Percentiles rank a stretch among this genome's conserved stretches.
These are phyloP conservation scores for Trichomycterus rosablanca DNA, from an alignment of 2,113 vertebrate genomes.

Conservation along the genomic window DNA sequence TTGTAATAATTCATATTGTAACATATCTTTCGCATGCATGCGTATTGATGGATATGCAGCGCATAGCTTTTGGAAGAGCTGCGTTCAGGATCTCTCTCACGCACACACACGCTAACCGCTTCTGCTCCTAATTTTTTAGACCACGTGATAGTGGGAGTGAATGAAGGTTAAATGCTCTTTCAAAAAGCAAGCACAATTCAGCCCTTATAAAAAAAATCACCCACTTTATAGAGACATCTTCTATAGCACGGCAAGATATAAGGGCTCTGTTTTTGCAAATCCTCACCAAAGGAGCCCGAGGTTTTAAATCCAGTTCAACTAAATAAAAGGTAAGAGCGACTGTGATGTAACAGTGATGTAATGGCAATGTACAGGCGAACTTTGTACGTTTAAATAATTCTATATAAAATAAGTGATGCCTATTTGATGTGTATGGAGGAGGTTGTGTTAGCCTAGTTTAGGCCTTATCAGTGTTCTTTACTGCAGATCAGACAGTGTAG, in stretches of 20 bases:
- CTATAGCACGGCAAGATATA: slow-evolving; percentile 46
- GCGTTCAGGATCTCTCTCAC: too few species aligned
- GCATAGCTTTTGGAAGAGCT: too few species aligned
- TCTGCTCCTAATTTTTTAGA: slow-evolving; percentile 72
- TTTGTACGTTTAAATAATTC: slow-evolving; percentile 1
- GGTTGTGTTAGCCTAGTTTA: background rate
- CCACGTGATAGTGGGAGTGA: slow-evolving; percentile 82
- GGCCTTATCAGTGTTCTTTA: slow-evolving; percentile 2
- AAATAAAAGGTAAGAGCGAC: slow-evolving; percentile 46
- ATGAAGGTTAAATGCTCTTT: slow-evolving; percentile 78
- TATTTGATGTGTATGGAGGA: background rate
- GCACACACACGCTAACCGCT: slow-evolving; percentile 58
- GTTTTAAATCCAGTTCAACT: slow-evolving; percentile 22
- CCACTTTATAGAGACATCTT: slow-evolving; percentile 57
- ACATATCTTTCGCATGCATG: too few species aligned
- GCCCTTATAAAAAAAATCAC: slow-evolving; percentile 58
- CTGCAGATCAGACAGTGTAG: background rate
- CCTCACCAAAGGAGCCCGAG: slow-evolving; percentile 39
- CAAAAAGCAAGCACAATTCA: slow-evolving; percentile 65
- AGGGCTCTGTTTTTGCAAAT: slow-evolving; percentile 41
- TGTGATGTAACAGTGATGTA: background rate
- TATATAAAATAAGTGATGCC: background rate
- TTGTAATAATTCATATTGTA: too few species aligned
- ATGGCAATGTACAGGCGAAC: too few species aligned
- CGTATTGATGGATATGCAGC: too few species aligned